phyloP scores from a whole-genome alignment of 1,140 invertebrate genomes.

The Heliconius eleuchia region DNA sequence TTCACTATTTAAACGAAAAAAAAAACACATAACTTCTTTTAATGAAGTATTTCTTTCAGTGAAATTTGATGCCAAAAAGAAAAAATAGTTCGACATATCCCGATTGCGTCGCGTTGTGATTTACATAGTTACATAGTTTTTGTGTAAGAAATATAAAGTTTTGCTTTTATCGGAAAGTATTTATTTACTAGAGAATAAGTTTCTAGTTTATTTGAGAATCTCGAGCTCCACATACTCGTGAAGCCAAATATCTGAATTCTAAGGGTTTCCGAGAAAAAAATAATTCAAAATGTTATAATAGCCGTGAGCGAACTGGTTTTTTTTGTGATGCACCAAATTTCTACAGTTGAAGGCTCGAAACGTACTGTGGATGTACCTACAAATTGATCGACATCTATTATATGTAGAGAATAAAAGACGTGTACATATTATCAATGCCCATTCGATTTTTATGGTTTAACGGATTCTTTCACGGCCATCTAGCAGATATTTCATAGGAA shows the following conservation, averaged over 20 bases:
- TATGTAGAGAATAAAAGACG: slow-evolving; percentile 25
- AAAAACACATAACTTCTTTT: no score
- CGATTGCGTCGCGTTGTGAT: not conserved
- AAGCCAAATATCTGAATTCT: not conserved
- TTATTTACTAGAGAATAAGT: not conserved
- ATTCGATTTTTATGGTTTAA: slow-evolving; percentile 34
- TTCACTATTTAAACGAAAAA: no score
- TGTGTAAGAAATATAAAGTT: not conserved
- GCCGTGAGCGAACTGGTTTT: not conserved
- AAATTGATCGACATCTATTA: slow-evolving; percentile 16
- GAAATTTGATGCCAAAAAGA: no score
- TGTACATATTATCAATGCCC: slow-evolving; percentile 27
- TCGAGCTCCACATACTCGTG: not conserved
- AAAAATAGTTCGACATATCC: not conserved
- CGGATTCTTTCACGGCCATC: slow-evolving; percentile 35
- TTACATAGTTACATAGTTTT: not conserved
- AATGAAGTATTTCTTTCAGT: no score
- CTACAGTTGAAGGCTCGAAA: not conserved
- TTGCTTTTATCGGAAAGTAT: not conserved
- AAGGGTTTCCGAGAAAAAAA: not conserved
- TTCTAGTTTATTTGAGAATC: not conserved
- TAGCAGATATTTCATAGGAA: slow-evolving; percentile 24
- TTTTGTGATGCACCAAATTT: slow-evolving; percentile 1
- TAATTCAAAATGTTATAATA: not conserved
- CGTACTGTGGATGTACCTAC: slow-evolving; percentile 10